Percentiles rank a stretch among this genome's conserved stretches.
Evolutionary conservation across 2,888 invertebrate genomes (phyloP).

Genomic region (Spisula solida): DNA sequence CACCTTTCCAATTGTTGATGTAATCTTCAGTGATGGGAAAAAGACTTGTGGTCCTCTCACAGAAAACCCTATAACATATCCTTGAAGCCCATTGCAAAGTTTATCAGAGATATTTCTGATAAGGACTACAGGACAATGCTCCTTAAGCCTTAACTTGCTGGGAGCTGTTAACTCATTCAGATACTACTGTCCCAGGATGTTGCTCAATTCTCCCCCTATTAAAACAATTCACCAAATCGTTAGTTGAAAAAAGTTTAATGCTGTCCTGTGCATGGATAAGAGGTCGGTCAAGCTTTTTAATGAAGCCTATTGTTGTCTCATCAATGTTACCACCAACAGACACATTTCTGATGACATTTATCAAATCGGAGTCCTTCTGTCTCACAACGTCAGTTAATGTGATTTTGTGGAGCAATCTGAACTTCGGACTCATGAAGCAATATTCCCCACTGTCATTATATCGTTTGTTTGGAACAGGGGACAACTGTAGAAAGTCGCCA

Average conservation of each 20-base stretch:
- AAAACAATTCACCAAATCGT: conserved; percentile 24
- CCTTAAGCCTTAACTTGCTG: conserved; percentile 16
- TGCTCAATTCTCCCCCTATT: not conserved
- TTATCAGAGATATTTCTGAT: conserved; percentile 22
- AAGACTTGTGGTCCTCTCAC: not conserved
- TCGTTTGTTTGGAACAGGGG: conserved; percentile 15
- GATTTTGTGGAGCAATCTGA: not conserved
- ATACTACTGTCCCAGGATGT: conserved; percentile 14
- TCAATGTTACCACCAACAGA: not conserved
- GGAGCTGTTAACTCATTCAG: too few relatives aligned
- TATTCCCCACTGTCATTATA: conserved; percentile 27
- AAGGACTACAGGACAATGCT: conserved; percentile 14
- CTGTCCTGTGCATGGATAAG: not conserved
- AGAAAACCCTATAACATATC: not conserved
- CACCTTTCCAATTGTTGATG: not conserved
- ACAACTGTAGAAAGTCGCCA: conserved; percentile 27
- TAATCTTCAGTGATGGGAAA: not conserved
- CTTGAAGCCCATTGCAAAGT: conserved; percentile 20
- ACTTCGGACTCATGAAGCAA: conserved; percentile 5
- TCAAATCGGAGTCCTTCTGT: not conserved
- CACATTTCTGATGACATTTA: conserved; percentile 23
- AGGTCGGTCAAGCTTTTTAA: conserved; percentile 8
- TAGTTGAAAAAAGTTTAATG: not conserved
- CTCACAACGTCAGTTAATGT: not conserved
- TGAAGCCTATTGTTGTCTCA: not conserved